Evolutionary conservation across 2,113 vertebrate genomes (phyloP).

Genomic region (Chaetodon auriga): DNA sequence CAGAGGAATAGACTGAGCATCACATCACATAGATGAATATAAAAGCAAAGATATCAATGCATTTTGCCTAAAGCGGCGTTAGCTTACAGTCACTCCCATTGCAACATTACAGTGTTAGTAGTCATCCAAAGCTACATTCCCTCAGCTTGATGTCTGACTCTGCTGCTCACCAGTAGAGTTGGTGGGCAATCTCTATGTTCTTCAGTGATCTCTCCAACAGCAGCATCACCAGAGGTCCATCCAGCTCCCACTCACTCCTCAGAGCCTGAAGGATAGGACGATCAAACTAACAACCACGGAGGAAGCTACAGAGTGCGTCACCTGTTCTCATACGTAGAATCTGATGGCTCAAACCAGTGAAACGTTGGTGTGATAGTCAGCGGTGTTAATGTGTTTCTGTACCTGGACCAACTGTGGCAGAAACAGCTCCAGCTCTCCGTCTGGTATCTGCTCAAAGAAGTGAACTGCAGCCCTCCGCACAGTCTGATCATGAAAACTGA

Average conservation of each 20-base stretch:
- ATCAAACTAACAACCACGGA: background rate
- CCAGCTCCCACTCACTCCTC: constrained; percentile 91
- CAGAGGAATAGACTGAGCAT: background rate
- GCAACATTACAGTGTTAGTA: background rate
- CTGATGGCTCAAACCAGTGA: background rate
- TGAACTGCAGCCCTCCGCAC: constrained; percentile 85
- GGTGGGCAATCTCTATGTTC: constrained; percentile 87
- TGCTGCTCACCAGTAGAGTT: constrained; percentile 88
- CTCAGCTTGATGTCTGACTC: background rate
- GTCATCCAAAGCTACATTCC: background rate
- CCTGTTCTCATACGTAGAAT: background rate
- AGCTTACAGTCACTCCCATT: background rate
- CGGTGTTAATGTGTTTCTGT: constrained; percentile 38
- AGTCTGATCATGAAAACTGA: constrained; percentile 91
- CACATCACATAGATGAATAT: background rate
- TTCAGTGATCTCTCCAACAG: constrained; percentile 86
- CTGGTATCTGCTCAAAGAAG: constrained; percentile 85
- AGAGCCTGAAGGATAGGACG: constrained; percentile 81
- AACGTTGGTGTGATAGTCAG: background rate
- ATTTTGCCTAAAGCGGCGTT: background rate
- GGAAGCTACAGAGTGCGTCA: background rate
- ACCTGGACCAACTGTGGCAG: constrained; percentile 93
- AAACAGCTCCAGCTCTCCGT: constrained; percentile 86
- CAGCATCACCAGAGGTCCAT: constrained; percentile 87
- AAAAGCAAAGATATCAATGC: background rate